Conservation (phyloP, 2,797 vertebrate species). For the Tapirus indicus region DNA sequence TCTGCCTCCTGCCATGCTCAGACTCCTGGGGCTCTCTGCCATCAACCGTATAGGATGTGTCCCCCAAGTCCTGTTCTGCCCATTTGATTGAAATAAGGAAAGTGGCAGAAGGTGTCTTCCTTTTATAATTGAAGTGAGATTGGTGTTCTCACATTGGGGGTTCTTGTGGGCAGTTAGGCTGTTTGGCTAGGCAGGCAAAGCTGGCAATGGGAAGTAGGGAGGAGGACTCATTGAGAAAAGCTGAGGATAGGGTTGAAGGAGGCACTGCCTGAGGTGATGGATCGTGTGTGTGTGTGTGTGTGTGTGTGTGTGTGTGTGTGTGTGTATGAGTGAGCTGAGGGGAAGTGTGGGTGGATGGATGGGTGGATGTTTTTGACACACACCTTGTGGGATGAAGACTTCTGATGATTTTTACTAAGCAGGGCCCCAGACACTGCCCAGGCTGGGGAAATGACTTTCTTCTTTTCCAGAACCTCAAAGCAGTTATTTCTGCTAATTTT, state of each 20-base stretch:
- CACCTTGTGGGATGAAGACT: neutral
- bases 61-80: neutral
- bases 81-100: neutral
- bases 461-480: slow-evolving; percentile 38
- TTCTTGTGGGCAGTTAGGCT: neutral
- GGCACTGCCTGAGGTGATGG: neutral
- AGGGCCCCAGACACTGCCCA: neutral
- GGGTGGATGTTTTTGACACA: neutral
- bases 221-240: neutral
- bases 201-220: neutral
- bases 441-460: neutral
- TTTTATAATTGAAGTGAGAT: slow-evolving; percentile 5
- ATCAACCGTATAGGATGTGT: neutral
- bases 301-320: too few species aligned
- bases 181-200: slow-evolving; percentile 21
- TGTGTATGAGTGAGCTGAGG: neutral
- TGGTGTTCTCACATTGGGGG: neutral
- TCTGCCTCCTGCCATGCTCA: neutral
- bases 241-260: neutral
- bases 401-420: neutral
- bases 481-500: slow-evolving; percentile 51
- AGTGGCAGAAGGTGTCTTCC: neutral
- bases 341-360: neutral
- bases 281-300: neutral
- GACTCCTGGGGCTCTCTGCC: neutral